phyloP scores from a whole-genome alignment of 2,113 vertebrate genomes.

The Bettongia penicillata region DNA sequence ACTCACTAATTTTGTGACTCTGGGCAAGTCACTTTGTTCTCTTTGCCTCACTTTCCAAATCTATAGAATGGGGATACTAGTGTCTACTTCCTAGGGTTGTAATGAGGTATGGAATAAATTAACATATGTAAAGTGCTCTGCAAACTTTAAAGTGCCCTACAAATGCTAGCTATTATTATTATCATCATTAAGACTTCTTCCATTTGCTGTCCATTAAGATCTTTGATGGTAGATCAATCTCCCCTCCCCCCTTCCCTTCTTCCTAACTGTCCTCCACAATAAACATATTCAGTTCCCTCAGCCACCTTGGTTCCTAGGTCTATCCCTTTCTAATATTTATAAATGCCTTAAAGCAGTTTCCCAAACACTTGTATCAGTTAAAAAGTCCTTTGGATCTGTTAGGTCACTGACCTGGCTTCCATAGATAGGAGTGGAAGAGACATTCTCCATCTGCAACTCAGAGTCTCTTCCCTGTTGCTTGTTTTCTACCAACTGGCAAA shows the following conservation, averaged over 20 bases:
- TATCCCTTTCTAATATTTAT: background rate
- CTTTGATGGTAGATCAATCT: background rate
- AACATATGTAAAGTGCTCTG: background rate
- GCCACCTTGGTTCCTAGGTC: background rate
- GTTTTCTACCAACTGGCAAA: background rate
- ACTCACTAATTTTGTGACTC: background rate
- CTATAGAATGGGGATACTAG: background rate
- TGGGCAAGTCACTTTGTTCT: background rate
- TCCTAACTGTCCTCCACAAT: background rate
- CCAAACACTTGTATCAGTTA: background rate
- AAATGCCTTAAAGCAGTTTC: background rate
- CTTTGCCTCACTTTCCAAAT: background rate
- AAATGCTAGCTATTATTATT: background rate
- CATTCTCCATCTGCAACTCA: background rate
- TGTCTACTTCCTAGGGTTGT: background rate
- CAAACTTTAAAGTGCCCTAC: background rate
- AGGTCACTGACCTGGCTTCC: too few relatives aligned
- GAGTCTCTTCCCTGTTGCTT: background rate
- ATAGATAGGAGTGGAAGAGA: background rate
- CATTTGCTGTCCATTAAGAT: background rate
- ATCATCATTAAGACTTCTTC: background rate
- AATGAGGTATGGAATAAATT: background rate
- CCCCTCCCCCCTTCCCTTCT: background rate
- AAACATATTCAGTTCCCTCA: background rate
- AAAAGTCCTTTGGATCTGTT: background rate